These are phyloP conservation scores for Patella vulgata DNA, from an alignment of 1,140 invertebrate species.

Conservation along the genomic window DNA sequence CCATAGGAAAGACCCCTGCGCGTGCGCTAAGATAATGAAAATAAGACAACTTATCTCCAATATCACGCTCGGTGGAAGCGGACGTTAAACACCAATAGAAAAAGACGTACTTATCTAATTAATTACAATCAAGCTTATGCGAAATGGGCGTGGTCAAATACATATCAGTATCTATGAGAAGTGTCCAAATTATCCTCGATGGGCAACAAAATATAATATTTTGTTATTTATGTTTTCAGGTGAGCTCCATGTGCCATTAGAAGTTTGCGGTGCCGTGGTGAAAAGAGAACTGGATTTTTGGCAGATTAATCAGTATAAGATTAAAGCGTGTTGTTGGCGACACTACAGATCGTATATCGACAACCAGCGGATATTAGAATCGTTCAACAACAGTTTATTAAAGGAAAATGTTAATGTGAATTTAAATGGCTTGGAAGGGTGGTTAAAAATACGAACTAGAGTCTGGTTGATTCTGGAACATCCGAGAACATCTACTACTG, in stretches of 20 bases:
- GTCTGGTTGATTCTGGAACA: conserved; percentile 61
- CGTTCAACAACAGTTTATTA: conserved; percentile 53
- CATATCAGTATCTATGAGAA: no score
- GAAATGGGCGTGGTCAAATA: no score
- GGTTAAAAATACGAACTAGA: conserved; percentile 52
- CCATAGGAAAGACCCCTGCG: no score
- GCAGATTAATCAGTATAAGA: conserved; percentile 63
- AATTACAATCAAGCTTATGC: no score
- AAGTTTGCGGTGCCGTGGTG: conserved; percentile 67
- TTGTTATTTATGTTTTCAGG: conserved; percentile 48
- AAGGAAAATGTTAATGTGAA: conserved; percentile 50
- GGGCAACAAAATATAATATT: no score
- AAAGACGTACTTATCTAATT: no score
- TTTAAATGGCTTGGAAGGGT: conserved; percentile 46
- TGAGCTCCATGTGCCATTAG: conserved; percentile 67
- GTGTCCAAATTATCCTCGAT: no score
- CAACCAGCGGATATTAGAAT: conserved; percentile 59
- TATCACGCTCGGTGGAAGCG: no score
- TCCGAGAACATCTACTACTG: conserved; percentile 52
- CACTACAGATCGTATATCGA: conserved; percentile 61
- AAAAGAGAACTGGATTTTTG: conserved; percentile 68
- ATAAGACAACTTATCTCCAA: no score
- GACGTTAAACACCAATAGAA: no score
- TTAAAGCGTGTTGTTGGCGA: conserved; percentile 63
- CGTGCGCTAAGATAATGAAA: no score